Evolutionary conservation across 2,888 invertebrate species (phyloP).

Genomic region (Cyaniris semiargus): DNA sequence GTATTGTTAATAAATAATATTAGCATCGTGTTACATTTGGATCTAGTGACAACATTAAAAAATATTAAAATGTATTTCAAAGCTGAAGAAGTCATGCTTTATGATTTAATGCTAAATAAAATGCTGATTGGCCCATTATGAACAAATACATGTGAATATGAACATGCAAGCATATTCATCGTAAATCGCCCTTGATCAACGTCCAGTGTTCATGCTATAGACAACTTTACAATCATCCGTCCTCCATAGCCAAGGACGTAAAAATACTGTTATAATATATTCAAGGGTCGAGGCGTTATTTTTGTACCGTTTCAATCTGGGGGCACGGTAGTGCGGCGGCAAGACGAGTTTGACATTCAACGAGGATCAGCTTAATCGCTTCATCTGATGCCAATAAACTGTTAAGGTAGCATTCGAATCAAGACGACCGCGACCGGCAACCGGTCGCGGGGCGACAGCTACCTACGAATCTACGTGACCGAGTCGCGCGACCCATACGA

Average conservation of each 20-base stretch:
- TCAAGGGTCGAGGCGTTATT: neutral
- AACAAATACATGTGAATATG: neutral
- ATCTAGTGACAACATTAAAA: neutral
- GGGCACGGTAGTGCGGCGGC: no score
- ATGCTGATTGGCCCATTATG: neutral
- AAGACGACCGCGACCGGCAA: no score
- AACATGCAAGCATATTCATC: no score
- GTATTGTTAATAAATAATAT: slow-evolving; percentile 40
- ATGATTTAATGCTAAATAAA: neutral
- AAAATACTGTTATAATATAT: neutral
- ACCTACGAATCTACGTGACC: no score
- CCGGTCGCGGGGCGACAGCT: no score
- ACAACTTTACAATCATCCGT: no score
- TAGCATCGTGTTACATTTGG: slow-evolving; percentile 31
- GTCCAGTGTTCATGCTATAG: neutral
- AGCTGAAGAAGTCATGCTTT: no score
- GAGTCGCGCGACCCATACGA: no score
- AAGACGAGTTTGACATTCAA: slow-evolving; percentile 1
- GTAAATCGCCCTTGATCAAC: no score
- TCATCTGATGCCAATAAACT: slow-evolving; percentile 12
- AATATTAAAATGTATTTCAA: no score
- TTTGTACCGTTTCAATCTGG: neutral
- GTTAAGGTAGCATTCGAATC: no score
- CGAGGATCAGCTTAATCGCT: slow-evolving; percentile 10
- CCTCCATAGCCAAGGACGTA: neutral